Base-by-base conservation (phyloP, 2,888 invertebrate genomes). In the Ceramica pisi region DNA sequence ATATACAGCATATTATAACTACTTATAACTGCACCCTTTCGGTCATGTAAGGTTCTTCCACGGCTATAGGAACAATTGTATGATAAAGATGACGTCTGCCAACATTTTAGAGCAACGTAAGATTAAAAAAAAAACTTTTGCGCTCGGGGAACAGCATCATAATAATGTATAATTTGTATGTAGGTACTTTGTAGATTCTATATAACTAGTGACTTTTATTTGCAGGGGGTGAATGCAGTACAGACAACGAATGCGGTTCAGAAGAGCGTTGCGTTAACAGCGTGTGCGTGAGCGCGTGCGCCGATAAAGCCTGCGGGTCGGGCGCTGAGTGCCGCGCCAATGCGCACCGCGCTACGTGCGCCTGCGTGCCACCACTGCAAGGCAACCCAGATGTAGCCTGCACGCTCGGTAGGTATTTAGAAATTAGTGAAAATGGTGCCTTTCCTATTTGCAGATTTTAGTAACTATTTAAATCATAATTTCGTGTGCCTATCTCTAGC, bases 351-450 rank as follows among this genome's bases (percentile, higher is more conserved):
- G 98, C 98, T 10, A 94, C 97, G 3, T 99, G 99, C 90, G 96
- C 96, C 66, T 99, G 99, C 90, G 97, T 98, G 59, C 92, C 97
- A 14, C 98, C 97, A 21, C 96, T 97, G 35, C 96, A 97, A 79
- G 99, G 98, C 72, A 97, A 99, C 96, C 98, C 98, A n/a, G 97
- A 97, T 86, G 94, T 97, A 67, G 98, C 97, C 85, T 98, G 98
- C 90, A 97, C 97, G n/a, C 91, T 94, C 65, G 92, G 95, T 95
- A 4, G 64, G 79, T 69, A 53, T 4, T 35, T 80, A 31, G 16
- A 46, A 21, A 63, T 16, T 23, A 31, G 10, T 21, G 14, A 51
- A 21, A 48, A 26, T 35, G 6, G 19, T 53, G 5, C 10, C 12
- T 26, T n/a, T 23, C 8, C 1, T 19, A 38, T 12, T 21, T 31